Conservation (phyloP, 1,140 invertebrate genomes). For the Sycophaga agraensis region DNA sequence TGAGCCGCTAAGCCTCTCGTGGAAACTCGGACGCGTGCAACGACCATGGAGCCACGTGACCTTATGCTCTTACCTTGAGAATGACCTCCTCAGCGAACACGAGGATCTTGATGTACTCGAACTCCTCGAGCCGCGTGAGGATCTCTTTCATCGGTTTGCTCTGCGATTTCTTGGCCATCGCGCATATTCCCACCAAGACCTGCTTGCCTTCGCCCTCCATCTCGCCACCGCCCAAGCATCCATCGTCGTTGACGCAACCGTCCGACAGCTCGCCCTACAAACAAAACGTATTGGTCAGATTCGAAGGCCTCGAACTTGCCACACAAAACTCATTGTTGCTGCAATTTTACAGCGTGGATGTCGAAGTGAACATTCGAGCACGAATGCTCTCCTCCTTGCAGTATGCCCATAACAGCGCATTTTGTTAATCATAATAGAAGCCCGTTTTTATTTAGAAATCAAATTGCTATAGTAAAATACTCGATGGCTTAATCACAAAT, state of each 20-base stretch:
- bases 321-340: too few relatives aligned
- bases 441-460: too few relatives aligned
- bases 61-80: constrained; percentile 67
- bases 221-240: constrained; percentile 47
- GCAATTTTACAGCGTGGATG: background rate
- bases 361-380: background rate
- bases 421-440: too few relatives aligned
- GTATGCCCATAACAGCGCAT: too few relatives aligned
- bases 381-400: too few relatives aligned
- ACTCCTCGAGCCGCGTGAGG: constrained; percentile 89
- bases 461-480: too few relatives aligned
- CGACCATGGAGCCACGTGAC: too few relatives aligned
- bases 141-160: constrained; percentile 99
- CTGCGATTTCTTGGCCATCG: constrained; percentile 98
- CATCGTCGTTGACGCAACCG: constrained; percentile 64
- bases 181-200: constrained; percentile 94
- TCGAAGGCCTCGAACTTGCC: too few relatives aligned
- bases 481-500: too few relatives aligned
- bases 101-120: constrained; percentile 92
- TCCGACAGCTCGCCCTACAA: constrained; percentile 71
- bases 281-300: background rate
- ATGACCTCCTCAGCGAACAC: constrained; percentile 95
- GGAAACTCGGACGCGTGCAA: too few relatives aligned
- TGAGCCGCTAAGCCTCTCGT: too few relatives aligned
- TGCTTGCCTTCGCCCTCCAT: constrained; percentile 71